phyloP scores from a whole-genome alignment of 2,113 vertebrate species.

The Acanthisitta chloris region DNA sequence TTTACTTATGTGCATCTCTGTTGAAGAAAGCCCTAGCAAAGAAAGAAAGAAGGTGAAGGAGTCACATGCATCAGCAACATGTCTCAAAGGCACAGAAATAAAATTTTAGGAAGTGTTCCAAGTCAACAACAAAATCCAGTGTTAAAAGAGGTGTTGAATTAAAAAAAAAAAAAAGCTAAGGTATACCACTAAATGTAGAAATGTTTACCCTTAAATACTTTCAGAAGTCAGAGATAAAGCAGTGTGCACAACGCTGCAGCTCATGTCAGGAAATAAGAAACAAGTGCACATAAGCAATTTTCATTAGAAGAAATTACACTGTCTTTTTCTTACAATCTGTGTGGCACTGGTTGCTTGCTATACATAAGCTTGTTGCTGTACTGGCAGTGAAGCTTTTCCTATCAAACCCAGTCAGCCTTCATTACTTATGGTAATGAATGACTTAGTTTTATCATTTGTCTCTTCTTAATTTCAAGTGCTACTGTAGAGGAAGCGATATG shows the following conservation, averaged over 20 bases:
- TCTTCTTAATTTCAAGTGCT: background rate
- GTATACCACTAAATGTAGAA: background rate
- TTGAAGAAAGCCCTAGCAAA: background rate
- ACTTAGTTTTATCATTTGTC: background rate
- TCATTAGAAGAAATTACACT: background rate
- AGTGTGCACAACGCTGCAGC: rapidly evolving
- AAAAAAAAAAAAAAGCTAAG: background rate
- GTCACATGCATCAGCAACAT: rapidly evolving
- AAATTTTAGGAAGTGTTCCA: background rate
- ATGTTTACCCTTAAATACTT: background rate
- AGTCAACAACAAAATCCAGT: background rate
- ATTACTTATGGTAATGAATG: background rate
- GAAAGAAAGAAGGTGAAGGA: background rate
- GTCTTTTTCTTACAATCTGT: background rate
- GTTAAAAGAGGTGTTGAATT: background rate
- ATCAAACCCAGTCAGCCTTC: background rate
- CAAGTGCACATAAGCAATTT: background rate
- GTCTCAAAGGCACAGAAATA: background rate
- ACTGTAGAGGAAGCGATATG: background rate
- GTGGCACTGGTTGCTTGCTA: background rate
- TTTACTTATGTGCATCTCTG: background rate
- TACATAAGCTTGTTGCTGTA: background rate
- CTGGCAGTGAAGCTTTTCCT: background rate
- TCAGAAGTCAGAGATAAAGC: background rate
- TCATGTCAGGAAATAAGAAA: background rate